phyloP scores from a whole-genome alignment of 1,140 invertebrate genomes.

The Bombyx mandarina region DNA sequence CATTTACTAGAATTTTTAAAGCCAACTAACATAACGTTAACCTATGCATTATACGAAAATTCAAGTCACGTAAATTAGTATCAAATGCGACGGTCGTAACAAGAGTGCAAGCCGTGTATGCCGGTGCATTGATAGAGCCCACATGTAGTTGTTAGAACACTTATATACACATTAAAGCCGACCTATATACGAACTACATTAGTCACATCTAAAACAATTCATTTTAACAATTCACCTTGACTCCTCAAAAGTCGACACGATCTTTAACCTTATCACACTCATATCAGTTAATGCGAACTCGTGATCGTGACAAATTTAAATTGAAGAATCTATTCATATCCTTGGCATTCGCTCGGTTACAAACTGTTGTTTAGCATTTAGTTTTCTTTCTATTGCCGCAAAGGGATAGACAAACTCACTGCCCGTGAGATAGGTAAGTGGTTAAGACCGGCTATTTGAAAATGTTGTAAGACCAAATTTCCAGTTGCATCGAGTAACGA shows the following conservation, averaged over 20 bases:
- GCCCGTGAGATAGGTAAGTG: too few species aligned
- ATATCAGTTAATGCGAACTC: slow-evolving; percentile 36
- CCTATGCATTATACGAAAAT: too few species aligned
- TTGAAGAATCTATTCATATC: slow-evolving; percentile 45
- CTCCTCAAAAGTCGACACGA: slow-evolving; percentile 25
- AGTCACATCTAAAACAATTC: slow-evolving; percentile 12
- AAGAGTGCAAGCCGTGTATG: slow-evolving; percentile 18
- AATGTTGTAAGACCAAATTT: too few species aligned
- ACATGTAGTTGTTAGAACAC: slow-evolving; percentile 23
- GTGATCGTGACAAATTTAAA: slow-evolving; percentile 56
- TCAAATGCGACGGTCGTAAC: neutral
- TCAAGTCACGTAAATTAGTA: neutral
- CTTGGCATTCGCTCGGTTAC: slow-evolving; percentile 47
- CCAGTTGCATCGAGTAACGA: too few species aligned
- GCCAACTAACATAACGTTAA: neutral
- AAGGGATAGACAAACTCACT: too few species aligned
- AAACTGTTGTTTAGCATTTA: slow-evolving; percentile 22
- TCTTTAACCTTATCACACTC: slow-evolving; percentile 28
- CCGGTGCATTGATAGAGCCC: slow-evolving; percentile 41
- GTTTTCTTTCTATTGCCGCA: too few species aligned
- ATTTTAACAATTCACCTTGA: slow-evolving; percentile 26
- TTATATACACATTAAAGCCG: slow-evolving; percentile 16
- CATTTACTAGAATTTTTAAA: neutral
- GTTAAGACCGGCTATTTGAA: too few species aligned
- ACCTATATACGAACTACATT: neutral